Evolutionary conservation across 1,140 invertebrate species (phyloP), one percentile per base, ranked within the genome.

Genomic region (Magallana angulata): DNA sequence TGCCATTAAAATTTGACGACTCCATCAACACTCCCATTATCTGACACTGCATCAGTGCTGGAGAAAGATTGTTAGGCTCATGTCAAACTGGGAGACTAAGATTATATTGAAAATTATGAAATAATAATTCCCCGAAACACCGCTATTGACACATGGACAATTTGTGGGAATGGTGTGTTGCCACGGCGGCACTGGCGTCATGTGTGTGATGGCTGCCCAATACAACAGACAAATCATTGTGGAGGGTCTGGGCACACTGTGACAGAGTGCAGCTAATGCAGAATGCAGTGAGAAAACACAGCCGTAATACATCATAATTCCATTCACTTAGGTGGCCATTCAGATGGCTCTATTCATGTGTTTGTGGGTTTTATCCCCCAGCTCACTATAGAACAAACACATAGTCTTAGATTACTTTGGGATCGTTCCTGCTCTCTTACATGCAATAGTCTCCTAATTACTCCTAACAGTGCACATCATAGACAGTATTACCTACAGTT

Each of bases 101-200:
- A 76, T 76, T 76, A 76, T 76, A 76, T 76, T 76, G 68, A 76
- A 76, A 76, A 76, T 36, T 18, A 76, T 76, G 68, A 76, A 76
- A 76, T 5, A 18, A 71, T 24, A 71, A 18, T 71, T 71, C 64
- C 30, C 18, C 18, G 24, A 30, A 76, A 0, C 24, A 30, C 24
- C 7, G 8, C 36, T 5, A 9, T 76, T 30, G 24, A 30, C 9
- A 36, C 36, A 24, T 8, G 36, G 68, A 24, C 11, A 30, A 30
- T 18, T 76, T 30, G 24, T 24, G 9, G 68, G 7, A 18, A 30
- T 30, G 68, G 6, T 76, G 11, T 76, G 68, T 30, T 30, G 36
- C 11, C 36, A 36, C 30, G 24, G 24, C 30, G 36, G 24, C 12
- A 12, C 36, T 30, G 24, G 64, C 12, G 68, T 76, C 18, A 76